phyloP scores from a whole-genome alignment of 2,113 vertebrate genomes.

The Microtus richardsoni region DNA sequence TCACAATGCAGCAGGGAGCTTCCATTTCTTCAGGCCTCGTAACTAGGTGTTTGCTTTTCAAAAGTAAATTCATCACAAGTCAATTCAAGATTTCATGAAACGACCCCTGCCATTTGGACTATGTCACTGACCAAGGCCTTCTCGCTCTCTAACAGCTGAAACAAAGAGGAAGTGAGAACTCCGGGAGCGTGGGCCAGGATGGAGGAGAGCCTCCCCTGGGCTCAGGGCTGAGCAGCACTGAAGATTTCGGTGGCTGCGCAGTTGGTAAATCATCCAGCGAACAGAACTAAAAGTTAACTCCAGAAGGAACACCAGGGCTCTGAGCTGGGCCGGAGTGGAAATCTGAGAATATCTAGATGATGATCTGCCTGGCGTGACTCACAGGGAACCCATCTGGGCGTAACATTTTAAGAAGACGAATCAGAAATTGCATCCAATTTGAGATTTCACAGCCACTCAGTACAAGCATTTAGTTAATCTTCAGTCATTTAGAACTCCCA shows the following conservation, averaged over 20 bases:
- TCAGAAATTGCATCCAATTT: conserved; percentile 54
- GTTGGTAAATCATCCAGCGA: conserved; percentile 46
- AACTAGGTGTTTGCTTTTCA: conserved; percentile 33
- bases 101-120: not conserved
- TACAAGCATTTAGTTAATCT: conserved; percentile 73
- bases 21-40: conserved; percentile 8
- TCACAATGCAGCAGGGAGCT: not conserved
- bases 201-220: not conserved
- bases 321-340: conserved; percentile 47
- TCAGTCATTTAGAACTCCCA: conserved; percentile 56
- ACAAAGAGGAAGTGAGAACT: not conserved
- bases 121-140: conserved; percentile 4
- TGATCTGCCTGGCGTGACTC: conserved; percentile 46
- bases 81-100: conserved; percentile 17
- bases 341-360: conserved; percentile 21
- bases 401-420: conserved; percentile 70
- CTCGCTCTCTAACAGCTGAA: not conserved
- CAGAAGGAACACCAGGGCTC: conserved; percentile 65
- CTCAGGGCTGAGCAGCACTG: conserved; percentile 40
- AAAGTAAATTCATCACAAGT: not conserved
- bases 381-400: conserved; percentile 52
- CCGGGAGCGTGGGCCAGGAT: not conserved
- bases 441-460: conserved; percentile 70
- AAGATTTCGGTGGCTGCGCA: conserved; percentile 47
- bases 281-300: conserved; percentile 40